phyloP scores from a whole-genome alignment of 2,888 invertebrate species.

The Cheilosia soror region DNA sequence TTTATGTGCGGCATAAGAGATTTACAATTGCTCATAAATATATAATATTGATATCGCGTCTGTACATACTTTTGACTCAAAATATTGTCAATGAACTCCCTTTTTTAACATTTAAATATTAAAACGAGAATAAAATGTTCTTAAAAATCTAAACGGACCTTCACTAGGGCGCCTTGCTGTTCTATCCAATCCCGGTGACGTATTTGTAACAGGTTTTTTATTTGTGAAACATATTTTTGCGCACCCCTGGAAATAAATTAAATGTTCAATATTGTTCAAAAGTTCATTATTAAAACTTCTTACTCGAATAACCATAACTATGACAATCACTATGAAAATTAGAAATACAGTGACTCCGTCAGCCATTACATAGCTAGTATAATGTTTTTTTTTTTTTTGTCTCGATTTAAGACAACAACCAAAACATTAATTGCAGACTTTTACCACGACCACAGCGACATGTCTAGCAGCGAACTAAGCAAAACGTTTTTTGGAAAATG shows the following conservation, averaged over 20 bases:
- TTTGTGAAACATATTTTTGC: conserved; percentile 1
- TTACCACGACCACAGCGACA: not conserved
- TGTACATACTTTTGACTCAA: too few relatives aligned
- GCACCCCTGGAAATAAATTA: conserved; percentile 16
- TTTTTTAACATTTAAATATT: too few relatives aligned
- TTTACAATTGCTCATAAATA: too few relatives aligned
- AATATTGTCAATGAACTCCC: too few relatives aligned
- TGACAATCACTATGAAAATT: conserved; percentile 22
- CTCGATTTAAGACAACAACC: not conserved
- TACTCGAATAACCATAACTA: conserved; percentile 45
- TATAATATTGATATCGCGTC: too few relatives aligned
- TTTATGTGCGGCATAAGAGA: too few relatives aligned
- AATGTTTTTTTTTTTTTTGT: not conserved
- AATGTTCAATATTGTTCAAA: not conserved
- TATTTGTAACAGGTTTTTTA: not conserved
- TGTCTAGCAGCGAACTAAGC: conserved; percentile 24
- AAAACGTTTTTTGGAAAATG: conserved; percentile 1
- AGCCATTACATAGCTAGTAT: conserved; percentile 42
- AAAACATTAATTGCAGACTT: not conserved
- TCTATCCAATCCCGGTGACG: not conserved
- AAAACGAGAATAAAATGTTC: too few relatives aligned
- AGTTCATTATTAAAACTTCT: not conserved
- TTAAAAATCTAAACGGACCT: conserved; percentile 13
- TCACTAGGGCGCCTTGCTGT: conserved; percentile 10
- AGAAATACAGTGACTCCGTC: conserved; percentile 25